Conservation (phyloP, 2,797 vertebrate genomes). For the Gadopsis marmoratus region DNA sequence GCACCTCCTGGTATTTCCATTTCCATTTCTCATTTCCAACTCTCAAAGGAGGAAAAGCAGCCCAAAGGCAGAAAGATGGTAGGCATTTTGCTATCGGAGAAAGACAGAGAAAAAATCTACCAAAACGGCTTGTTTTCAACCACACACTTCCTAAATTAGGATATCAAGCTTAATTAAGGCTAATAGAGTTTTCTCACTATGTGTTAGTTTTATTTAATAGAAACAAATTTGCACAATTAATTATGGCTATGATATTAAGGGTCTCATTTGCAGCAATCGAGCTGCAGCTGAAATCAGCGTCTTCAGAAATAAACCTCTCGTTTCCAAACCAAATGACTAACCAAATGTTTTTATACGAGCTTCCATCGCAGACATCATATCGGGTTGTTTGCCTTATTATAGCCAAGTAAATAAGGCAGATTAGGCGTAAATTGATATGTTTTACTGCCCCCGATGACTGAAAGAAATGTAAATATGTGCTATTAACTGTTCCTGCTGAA, state of each 20-base stretch:
- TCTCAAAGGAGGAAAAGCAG: slow-evolving; percentile 97
- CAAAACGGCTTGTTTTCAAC: slow-evolving; percentile 98
- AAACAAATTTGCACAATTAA: slow-evolving; percentile 99
- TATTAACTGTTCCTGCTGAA: not conserved
- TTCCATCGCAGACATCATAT: slow-evolving; percentile 26
- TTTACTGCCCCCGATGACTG: not conserved
- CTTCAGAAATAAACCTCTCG: slow-evolving; percentile 65
- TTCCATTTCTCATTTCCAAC: slow-evolving; percentile 99
- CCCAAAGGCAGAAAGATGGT: slow-evolving; percentile 96
- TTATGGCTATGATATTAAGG: slow-evolving; percentile 98
- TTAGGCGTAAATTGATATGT: slow-evolving; percentile 16
- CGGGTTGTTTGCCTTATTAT: slow-evolving; percentile 39
- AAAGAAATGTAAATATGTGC: slow-evolving; percentile 18
- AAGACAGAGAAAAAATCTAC: slow-evolving; percentile 80
- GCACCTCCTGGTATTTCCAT: slow-evolving; percentile 99
- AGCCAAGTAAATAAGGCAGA: slow-evolving; percentile 39
- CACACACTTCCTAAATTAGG: slow-evolving; percentile 99
- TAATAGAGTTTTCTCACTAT: slow-evolving; percentile 99
- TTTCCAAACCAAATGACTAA: slow-evolving; percentile 62
- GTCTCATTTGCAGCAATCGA: slow-evolving; percentile 92
- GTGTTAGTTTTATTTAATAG: slow-evolving; percentile 99
- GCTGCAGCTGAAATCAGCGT: slow-evolving; percentile 61
- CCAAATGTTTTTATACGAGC: slow-evolving; percentile 51
- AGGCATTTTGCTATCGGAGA: slow-evolving; percentile 90
- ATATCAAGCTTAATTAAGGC: slow-evolving; percentile 99